phyloP scores from a whole-genome alignment of 2,888 invertebrate species.

The Pseudococcus longispinus region DNA sequence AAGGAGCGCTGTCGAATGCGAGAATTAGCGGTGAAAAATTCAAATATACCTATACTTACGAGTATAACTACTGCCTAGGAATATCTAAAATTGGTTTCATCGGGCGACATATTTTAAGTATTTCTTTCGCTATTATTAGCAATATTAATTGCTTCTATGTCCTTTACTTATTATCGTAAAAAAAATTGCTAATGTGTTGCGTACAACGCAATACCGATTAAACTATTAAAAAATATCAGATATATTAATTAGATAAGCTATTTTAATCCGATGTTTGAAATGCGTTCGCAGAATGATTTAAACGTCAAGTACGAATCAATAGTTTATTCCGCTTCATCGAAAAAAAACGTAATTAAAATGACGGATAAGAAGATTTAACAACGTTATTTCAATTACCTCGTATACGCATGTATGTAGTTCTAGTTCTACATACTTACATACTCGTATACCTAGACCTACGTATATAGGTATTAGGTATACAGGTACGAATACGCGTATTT shows the following conservation, averaged over 20 bases:
- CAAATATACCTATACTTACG: neutral
- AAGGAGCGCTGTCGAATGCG: too few relatives aligned
- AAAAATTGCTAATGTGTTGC: conserved; percentile 35
- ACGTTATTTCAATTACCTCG: conserved; percentile 39
- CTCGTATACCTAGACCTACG: neutral
- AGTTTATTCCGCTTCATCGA: conserved; percentile 52
- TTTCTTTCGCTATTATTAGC: conserved; percentile 37
- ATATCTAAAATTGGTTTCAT: conserved; percentile 16
- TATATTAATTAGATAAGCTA: conserved; percentile 52
- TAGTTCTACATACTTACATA: neutral
- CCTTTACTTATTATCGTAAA: conserved; percentile 49
- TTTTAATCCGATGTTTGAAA: conserved; percentile 49
- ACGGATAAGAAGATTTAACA: conserved; percentile 45
- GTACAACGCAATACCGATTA: conserved; percentile 38
- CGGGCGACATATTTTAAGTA: conserved; percentile 12
- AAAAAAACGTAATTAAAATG: conserved; percentile 50
- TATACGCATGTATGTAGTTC: neutral
- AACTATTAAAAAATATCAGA: conserved; percentile 40
- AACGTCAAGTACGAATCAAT: conserved; percentile 52
- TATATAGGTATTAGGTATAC: neutral
- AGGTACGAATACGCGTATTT: too few relatives aligned
- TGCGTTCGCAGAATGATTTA: conserved; percentile 43
- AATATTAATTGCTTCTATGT: conserved; percentile 46
- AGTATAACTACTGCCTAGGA: neutral
- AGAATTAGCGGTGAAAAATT: too few relatives aligned